Evolutionary conservation across 1,140 invertebrate genomes (phyloP).

Genomic region (Euglossa dilemma): DNA sequence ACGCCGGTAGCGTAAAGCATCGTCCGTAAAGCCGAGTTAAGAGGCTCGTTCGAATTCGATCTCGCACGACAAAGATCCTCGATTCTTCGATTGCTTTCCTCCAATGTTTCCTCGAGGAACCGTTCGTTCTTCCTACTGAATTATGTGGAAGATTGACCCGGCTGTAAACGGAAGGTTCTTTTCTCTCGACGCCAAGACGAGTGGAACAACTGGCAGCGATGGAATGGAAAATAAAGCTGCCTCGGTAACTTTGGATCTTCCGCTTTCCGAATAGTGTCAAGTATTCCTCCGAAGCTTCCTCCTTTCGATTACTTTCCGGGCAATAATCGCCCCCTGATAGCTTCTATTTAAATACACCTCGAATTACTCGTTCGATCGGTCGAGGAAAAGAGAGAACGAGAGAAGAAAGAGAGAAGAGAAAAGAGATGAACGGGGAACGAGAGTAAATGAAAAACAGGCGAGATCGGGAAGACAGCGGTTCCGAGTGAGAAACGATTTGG

Average conservation of each 20-base stretch:
- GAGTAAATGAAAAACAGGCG: background rate
- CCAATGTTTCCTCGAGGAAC: background rate
- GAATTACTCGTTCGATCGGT: background rate
- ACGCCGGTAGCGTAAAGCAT: conserved; percentile 18
- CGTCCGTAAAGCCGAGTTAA: conserved; percentile 57
- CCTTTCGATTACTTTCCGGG: background rate
- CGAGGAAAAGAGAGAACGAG: background rate
- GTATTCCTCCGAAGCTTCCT: background rate
- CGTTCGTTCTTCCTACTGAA: conserved; percentile 31
- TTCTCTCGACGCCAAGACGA: background rate
- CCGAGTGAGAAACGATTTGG: background rate
- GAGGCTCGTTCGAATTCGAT: conserved; percentile 60
- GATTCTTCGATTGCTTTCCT: conserved; percentile 31
- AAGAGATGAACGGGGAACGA: no score
- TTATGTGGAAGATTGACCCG: conserved; percentile 50
- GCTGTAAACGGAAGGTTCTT: conserved; percentile 22
- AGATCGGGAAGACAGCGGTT: background rate
- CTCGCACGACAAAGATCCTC: conserved; percentile 33
- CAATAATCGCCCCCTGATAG: background rate
- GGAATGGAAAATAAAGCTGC: conserved; percentile 21
- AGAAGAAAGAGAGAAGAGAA: background rate
- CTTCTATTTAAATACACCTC: background rate
- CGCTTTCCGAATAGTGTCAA: background rate
- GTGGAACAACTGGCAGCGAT: background rate
- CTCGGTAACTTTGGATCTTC: background rate